Conservation (phyloP, 2,888 invertebrate genomes). For the Syritta pipiens region DNA sequence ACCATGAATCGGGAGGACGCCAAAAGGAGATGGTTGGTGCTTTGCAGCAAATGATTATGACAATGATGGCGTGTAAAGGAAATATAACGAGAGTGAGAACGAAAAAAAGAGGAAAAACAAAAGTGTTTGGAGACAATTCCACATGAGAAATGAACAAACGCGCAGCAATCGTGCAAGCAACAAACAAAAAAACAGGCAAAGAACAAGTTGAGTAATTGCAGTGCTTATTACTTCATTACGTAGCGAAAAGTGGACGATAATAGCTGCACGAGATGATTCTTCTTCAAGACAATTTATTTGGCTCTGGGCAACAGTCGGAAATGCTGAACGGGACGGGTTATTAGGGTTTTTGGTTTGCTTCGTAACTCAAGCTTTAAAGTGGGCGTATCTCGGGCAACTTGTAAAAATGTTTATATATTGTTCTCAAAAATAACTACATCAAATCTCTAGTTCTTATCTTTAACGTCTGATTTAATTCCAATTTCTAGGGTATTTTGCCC, state of each 20-base stretch:
- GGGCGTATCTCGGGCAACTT: no score
- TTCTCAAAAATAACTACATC: no score
- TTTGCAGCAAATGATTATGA: slow-evolving; percentile 36
- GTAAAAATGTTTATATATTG: no score
- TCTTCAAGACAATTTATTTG: slow-evolving; percentile 13
- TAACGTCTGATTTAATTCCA: no score
- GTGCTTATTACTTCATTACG: slow-evolving; percentile 60
- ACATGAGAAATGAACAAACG: slow-evolving; percentile 9
- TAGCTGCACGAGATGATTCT: slow-evolving; percentile 32
- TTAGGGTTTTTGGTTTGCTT: no score
- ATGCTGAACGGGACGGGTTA: no score
- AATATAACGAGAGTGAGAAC: slow-evolving; percentile 48
- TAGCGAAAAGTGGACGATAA: slow-evolving; percentile 41
- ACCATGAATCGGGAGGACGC: slow-evolving; percentile 8
- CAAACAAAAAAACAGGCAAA: slow-evolving; percentile 11
- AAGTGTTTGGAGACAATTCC: slow-evolving; percentile 13
- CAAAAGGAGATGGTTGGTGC: neutral
- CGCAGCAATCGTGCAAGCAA: neutral
- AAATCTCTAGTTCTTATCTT: no score
- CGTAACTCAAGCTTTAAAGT: no score
- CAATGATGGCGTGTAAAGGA: slow-evolving; percentile 26
- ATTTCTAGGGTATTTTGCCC: no score
- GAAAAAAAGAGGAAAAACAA: slow-evolving; percentile 6
- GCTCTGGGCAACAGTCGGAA: slow-evolving; percentile 8
- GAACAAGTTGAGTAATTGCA: slow-evolving; percentile 55